A percentile compares a stretch with the other conserved stretches of the same genome.
Evolutionary conservation across 2,888 invertebrate species (phyloP).

Genomic region (Ennomos quercinarius): DNA sequence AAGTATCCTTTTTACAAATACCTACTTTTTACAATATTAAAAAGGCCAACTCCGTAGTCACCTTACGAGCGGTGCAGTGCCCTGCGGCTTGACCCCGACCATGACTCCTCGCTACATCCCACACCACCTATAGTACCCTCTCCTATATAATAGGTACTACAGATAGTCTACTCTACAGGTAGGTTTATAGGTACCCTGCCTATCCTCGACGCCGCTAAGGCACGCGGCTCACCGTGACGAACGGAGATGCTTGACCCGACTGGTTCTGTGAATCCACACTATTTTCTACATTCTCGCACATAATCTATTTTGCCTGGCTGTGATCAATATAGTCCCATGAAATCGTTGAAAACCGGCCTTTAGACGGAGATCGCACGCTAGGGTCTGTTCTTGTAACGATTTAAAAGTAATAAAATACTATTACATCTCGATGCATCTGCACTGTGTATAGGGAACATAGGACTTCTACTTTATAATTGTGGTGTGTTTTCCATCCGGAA

Average conservation of each 20-base stretch:
- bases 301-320: slow-evolving; percentile 11
- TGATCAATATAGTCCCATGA: slow-evolving; percentile 19
- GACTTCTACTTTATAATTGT: too few species aligned
- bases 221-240: slow-evolving; percentile 21
- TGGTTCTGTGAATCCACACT: slow-evolving; percentile 20
- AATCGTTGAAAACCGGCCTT: slow-evolving; percentile 4
- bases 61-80: slow-evolving; percentile 50
- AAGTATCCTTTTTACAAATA: too few species aligned
- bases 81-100: slow-evolving; percentile 48
- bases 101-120: slow-evolving; percentile 40
- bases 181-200: slow-evolving; percentile 4
- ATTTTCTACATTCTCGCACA: slow-evolving; percentile 23
- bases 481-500: too few species aligned
- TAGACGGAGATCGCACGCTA: too few species aligned
- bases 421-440: too few species aligned
- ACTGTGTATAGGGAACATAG: too few species aligned
- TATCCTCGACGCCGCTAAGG: slow-evolving; percentile 3
- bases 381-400: too few species aligned
- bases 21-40: too few species aligned
- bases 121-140: slow-evolving; percentile 7
- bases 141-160: slow-evolving; percentile 6
- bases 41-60: slow-evolving; percentile 25
- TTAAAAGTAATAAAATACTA: too few species aligned
- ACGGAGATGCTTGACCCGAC: slow-evolving; percentile 17
- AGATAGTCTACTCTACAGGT: not conserved